phyloP scores from a whole-genome alignment of 2,113 vertebrate genomes.

The Penelope pileata region DNA sequence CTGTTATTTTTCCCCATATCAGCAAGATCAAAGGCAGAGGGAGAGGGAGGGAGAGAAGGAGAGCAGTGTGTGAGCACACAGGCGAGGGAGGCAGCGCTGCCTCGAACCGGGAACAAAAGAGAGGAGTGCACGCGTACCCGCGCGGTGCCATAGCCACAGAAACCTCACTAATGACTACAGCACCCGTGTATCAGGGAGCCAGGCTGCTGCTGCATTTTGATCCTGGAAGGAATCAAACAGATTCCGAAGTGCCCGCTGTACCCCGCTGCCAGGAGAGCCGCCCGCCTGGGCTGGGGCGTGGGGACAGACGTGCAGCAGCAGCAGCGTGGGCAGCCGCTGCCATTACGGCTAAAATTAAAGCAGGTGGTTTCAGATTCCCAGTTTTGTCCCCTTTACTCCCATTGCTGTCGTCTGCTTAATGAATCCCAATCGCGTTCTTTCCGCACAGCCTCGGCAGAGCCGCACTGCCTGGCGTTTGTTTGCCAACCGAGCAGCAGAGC shows the following conservation, averaged over 20 bases:
- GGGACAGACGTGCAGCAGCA: constrained; percentile 1
- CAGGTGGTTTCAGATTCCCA: constrained; percentile 64
- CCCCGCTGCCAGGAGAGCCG: neutral
- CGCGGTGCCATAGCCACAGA: constrained; percentile 40
- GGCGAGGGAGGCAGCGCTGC: constrained; percentile 1
- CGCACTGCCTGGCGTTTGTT: constrained; percentile 30
- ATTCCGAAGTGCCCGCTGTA: constrained; percentile 2
- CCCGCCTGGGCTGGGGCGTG: no score
- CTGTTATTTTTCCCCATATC: constrained; percentile 23
- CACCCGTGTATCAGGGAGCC: neutral
- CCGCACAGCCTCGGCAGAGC: constrained; percentile 54
- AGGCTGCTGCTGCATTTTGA: neutral
- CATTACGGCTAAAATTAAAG: constrained; percentile 66
- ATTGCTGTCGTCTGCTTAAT: constrained; percentile 65
- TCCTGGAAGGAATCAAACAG: constrained; percentile 45
- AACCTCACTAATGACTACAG: constrained; percentile 51
- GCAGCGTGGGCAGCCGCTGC: constrained; percentile 42
- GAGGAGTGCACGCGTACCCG: constrained; percentile 31
- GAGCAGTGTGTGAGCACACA: neutral
- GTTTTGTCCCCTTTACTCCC: constrained; percentile 56
- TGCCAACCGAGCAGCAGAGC: constrained; percentile 43
- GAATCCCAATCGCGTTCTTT: constrained; percentile 67
- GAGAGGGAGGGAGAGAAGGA: neutral
- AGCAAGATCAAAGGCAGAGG: constrained; percentile 49
- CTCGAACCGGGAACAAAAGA: constrained; percentile 68